These are phyloP conservation scores for Chymomyza caudatula DNA, from an alignment of 2,888 invertebrate species.

Conservation along the genomic window DNA sequence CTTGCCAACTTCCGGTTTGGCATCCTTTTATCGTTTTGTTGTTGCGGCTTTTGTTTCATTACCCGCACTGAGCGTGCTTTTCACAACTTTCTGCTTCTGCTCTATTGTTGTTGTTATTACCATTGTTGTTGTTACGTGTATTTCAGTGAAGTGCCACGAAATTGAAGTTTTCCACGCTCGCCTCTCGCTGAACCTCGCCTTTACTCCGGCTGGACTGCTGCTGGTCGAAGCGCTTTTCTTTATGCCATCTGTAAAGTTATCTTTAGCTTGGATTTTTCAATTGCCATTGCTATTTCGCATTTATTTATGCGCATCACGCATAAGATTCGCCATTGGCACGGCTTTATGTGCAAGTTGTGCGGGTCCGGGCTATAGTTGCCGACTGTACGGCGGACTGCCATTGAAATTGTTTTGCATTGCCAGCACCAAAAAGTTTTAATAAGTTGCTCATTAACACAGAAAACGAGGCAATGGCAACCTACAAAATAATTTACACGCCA, in stretches of 20 bases:
- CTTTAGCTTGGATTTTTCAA: conserved; percentile 50
- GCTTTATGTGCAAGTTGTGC: background rate
- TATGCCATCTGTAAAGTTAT: conserved; percentile 40
- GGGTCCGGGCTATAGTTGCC: background rate
- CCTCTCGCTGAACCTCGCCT: background rate
- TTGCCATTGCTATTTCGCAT: conserved; percentile 48
- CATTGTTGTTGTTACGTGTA: conserved; percentile 24
- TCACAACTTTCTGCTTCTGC: conserved; percentile 26
- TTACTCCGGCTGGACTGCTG: background rate
- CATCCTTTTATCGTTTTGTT: conserved; percentile 1
- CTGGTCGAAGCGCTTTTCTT: background rate
- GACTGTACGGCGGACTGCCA: conserved; percentile 8
- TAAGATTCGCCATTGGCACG: conserved; percentile 17
- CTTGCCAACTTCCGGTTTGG: background rate
- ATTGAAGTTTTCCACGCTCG: conserved; percentile 44
- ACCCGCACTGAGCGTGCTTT: conserved; percentile 19
- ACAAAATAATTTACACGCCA: conserved; percentile 70
- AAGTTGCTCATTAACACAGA: conserved; percentile 68
- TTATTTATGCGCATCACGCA: conserved; percentile 58
- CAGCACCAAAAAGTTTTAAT: conserved; percentile 53
- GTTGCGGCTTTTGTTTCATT: conserved; percentile 26
- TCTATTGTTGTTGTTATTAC: conserved; percentile 7
- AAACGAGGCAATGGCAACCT: conserved; percentile 49
- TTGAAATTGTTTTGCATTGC: conserved; percentile 37
- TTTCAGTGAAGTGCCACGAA: conserved; percentile 30